These are phyloP conservation scores for Pachyrhynchus sulphureomaculatus DNA, from an alignment of 1,140 invertebrate genomes.

Conservation along the genomic window DNA sequence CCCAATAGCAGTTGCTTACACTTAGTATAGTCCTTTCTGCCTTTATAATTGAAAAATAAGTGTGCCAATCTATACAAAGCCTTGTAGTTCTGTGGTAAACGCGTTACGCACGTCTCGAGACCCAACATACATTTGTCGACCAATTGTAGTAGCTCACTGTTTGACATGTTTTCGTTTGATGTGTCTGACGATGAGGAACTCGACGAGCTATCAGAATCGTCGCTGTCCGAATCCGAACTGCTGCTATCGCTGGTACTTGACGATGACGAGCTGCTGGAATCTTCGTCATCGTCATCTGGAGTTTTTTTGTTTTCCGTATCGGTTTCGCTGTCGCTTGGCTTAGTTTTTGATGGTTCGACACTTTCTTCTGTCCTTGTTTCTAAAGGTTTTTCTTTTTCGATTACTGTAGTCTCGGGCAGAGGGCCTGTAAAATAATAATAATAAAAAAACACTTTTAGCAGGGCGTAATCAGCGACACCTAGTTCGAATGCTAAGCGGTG, in stretches of 20 bases:
- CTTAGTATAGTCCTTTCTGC: conserved; percentile 65
- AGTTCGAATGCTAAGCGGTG: too few species aligned
- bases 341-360: conserved; percentile 12
- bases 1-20: conserved; percentile 72
- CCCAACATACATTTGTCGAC: conserved; percentile 51
- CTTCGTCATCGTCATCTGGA: conserved; percentile 35
- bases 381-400: too few species aligned
- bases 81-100: conserved; percentile 92
- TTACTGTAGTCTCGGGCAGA: neutral
- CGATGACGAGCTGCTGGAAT: conserved; percentile 24
- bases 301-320: conserved; percentile 36
- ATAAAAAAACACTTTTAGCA: neutral
- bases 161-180: conserved; percentile 41
- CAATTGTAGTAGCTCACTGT: conserved; percentile 42
- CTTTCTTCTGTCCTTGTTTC: neutral
- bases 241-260: conserved; percentile 34
- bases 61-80: conserved; percentile 84
- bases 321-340: conserved; percentile 27
- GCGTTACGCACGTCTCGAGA: conserved; percentile 77
- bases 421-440: neutral
- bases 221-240: conserved; percentile 46
- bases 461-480: too few species aligned
- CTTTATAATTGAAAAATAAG: conserved; percentile 76
- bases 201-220: conserved; percentile 42
- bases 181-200: conserved; percentile 41